Percentiles rank a stretch among this genome's conserved stretches.
Conservation (phyloP, 2,888 invertebrate species). For the Himalopsyche anomala region DNA sequence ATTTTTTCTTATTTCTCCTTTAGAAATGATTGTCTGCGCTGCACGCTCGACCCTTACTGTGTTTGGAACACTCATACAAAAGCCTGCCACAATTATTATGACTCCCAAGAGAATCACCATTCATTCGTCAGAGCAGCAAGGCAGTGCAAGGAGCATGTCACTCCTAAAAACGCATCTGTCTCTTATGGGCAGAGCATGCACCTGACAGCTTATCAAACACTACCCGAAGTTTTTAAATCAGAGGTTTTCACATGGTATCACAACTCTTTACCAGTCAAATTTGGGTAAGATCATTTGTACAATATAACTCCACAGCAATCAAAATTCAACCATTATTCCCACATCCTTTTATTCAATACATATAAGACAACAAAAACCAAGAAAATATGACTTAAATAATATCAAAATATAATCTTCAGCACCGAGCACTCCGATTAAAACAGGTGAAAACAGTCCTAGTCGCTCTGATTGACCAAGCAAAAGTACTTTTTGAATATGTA, state of each 20-base stretch:
- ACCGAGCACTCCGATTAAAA: too few species aligned
- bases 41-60: conserved; percentile 82
- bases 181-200: conserved; percentile 81
- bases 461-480: too few species aligned
- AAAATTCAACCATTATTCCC: too few species aligned
- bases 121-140: too few species aligned
- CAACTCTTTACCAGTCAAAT: conserved; percentile 76
- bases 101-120: conserved; percentile 67
- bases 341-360: too few species aligned
- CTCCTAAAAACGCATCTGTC: conserved; percentile 67
- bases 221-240: conserved; percentile 74
- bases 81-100: conserved; percentile 78
- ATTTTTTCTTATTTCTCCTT: conserved; percentile 22
- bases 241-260: conserved; percentile 76
- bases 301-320: neutral
- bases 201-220: conserved; percentile 76
- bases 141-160: too few species aligned
- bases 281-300: conserved; percentile 72
- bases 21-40: conserved; percentile 80
- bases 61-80: conserved; percentile 82
- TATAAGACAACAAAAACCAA: too few species aligned
- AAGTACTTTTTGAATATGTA: too few species aligned
- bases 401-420: too few species aligned
- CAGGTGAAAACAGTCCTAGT: too few species aligned
- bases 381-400: too few species aligned